Percentiles rank a stretch among this genome's conserved stretches.
Conservation (phyloP, 2,113 vertebrate species). For the Lynx canadensis region DNA sequence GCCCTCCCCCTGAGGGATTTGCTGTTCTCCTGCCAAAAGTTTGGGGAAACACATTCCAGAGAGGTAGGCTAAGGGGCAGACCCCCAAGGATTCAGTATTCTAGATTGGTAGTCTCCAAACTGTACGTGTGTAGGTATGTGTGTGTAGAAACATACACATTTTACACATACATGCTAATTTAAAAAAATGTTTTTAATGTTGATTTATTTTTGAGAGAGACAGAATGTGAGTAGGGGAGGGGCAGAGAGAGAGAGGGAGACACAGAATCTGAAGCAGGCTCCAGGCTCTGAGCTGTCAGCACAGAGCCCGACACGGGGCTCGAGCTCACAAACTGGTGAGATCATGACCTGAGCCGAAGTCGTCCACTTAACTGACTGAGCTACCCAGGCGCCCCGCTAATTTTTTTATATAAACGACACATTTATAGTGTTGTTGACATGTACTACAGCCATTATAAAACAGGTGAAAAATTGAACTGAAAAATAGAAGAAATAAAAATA, state of each 20-base stretch:
- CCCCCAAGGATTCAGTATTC: not conserved
- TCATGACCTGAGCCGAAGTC: too few species aligned
- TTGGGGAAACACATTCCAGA: not conserved
- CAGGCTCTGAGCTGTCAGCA: too few species aligned
- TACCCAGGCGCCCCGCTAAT: too few species aligned
- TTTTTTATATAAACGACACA: not conserved
- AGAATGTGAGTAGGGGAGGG: too few species aligned
- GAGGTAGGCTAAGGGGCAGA: not conserved
- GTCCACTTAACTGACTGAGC: too few species aligned
- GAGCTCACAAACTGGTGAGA: too few species aligned
- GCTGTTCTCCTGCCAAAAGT: not conserved
- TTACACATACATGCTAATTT: not conserved
- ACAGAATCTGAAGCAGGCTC: too few species aligned
- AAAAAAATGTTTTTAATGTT: too few species aligned
- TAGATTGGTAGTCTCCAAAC: not conserved
- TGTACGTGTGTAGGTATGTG: not conserved
- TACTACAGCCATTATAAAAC: not conserved
- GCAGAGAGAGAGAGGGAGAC: too few species aligned
- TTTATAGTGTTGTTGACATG: not conserved
- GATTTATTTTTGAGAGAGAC: too few species aligned
- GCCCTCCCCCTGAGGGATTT: not conserved
- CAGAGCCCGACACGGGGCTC: too few species aligned
- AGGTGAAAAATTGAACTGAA: not conserved
- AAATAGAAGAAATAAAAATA: not conserved
- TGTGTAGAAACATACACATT: not conserved